Evolutionary conservation across 2,888 invertebrate species (phyloP).

Genomic region (Zelleria hepariella): DNA sequence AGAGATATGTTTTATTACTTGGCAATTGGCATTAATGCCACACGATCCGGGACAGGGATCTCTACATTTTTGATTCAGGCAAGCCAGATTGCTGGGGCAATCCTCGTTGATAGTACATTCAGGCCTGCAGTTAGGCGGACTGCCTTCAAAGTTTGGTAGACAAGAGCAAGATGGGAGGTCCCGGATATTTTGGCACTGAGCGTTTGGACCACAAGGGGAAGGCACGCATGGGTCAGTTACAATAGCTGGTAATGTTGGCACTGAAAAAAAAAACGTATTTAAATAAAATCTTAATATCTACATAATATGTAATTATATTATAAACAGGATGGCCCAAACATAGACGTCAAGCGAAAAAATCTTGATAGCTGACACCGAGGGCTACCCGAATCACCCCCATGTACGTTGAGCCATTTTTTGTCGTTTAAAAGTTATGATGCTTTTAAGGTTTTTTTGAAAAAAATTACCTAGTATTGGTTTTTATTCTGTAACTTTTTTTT

Average conservation of each 20-base stretch:
- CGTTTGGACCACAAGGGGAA: slow-evolving; percentile 77
- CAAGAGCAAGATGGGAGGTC: slow-evolving; percentile 76
- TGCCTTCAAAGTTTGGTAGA: slow-evolving; percentile 73
- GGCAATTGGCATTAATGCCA: slow-evolving; percentile 72
- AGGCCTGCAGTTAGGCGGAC: slow-evolving; percentile 77
- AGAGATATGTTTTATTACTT: slow-evolving; percentile 74
- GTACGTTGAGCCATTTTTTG: too few relatives aligned
- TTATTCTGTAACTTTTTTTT: too few relatives aligned
- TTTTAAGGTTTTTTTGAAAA: too few relatives aligned
- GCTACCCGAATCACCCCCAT: too few relatives aligned
- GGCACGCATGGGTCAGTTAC: slow-evolving; percentile 75
- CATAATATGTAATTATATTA: neutral
- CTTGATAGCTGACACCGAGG: too few relatives aligned
- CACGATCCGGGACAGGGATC: slow-evolving; percentile 82
- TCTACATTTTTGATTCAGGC: slow-evolving; percentile 75
- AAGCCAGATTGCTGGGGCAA: slow-evolving; percentile 77
- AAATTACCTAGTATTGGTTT: too few relatives aligned
- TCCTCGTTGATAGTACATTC: slow-evolving; percentile 79
- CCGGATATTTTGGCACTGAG: slow-evolving; percentile 70
- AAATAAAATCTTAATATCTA: neutral
- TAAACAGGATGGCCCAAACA: too few relatives aligned
- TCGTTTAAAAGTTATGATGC: too few relatives aligned
- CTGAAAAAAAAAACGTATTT: slow-evolving; percentile 24
- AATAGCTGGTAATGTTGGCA: slow-evolving; percentile 32
- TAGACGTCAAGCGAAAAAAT: too few relatives aligned